Evolutionary conservation across 1,140 invertebrate species (phyloP).

Genomic region (Lucilia sericata): DNA sequence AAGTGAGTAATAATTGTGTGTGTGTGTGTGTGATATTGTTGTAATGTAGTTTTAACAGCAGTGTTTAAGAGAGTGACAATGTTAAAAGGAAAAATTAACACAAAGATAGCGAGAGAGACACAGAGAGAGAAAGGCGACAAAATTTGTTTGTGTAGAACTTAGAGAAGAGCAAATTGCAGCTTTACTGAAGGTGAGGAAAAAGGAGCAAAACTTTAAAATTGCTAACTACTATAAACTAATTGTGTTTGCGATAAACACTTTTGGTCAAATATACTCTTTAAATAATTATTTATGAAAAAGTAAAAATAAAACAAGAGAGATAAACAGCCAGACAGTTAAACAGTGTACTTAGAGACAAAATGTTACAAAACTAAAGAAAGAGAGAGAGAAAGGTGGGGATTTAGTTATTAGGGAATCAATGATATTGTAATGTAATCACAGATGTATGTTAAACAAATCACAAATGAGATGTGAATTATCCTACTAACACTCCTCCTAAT

Average conservation of each 20-base stretch:
- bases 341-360: not conserved
- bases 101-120: slow-evolving; percentile 32
- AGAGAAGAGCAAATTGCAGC: not conserved
- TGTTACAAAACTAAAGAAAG: not conserved
- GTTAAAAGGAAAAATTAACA: slow-evolving; percentile 30
- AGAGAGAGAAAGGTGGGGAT: not conserved
- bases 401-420: not conserved
- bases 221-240: not conserved
- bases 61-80: not conserved
- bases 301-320: not conserved
- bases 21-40: slow-evolving; percentile 20
- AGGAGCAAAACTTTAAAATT: not conserved
- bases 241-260: not conserved
- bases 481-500: too few relatives aligned
- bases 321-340: not conserved
- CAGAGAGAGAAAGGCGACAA: not conserved
- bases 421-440: slow-evolving; percentile 17
- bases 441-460: not conserved
- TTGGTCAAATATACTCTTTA: not conserved
- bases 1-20: too few relatives aligned
- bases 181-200: not conserved
- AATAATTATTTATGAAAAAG: not conserved
- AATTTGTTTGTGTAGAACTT: too few relatives aligned
- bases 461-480: not conserved
- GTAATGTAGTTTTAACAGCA: not conserved